A percentile compares a stretch with the other conserved stretches of the same genome.
These are phyloP conservation scores for Eremophila alpestris DNA, from an alignment of 2,797 vertebrate species.

Conservation along the genomic window DNA sequence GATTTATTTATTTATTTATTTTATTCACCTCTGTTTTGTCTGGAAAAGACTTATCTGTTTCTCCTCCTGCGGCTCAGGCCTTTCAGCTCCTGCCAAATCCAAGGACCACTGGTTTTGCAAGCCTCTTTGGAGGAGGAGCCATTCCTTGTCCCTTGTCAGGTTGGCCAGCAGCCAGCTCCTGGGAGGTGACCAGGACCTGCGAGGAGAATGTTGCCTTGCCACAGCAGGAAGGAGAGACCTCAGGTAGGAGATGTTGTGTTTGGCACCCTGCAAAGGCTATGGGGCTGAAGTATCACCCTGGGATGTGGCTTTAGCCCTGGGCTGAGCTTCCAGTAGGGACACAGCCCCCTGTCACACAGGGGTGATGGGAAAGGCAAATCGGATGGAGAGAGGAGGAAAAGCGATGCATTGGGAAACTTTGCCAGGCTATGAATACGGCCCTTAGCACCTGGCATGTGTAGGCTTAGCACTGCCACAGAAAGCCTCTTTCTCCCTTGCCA, in stretches of 20 bases:
- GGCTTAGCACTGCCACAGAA: not conserved
- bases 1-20: constrained; percentile 45
- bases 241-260: not conserved
- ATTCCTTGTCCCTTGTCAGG: rapidly evolving
- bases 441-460: not conserved
- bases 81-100: constrained; percentile 26
- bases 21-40: constrained; percentile 46
- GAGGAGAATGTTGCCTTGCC: rapidly evolving
- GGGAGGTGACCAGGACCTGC: not conserved
- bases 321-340: not conserved
- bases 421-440: not conserved
- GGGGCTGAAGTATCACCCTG: not conserved
- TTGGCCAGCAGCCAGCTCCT: not conserved
- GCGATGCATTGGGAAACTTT: rapidly evolving
- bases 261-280: not conserved
- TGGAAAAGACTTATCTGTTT: constrained; percentile 35
- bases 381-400: not conserved
- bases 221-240: not conserved
- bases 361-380: not conserved
- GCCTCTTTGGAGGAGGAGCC: not conserved
- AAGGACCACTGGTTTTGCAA: not conserved
- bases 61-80: not conserved
- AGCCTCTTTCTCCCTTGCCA: not conserved
- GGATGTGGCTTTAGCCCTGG: not conserved
- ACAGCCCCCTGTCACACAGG: not conserved